Conservation (phyloP, 1,140 invertebrate genomes). For the Cotesia glomerata region DNA sequence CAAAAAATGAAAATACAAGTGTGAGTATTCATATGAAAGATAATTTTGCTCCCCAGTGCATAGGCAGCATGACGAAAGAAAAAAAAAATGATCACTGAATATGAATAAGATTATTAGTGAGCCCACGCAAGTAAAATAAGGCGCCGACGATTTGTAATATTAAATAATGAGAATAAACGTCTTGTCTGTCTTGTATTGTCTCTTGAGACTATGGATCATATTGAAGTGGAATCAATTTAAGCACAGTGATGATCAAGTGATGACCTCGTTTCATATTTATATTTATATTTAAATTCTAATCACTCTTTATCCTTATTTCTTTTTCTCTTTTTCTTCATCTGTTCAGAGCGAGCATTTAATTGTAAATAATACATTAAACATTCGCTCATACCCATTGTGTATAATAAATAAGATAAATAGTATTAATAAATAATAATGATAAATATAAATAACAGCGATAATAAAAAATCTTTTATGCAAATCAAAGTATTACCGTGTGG, state of each 20-base stretch:
- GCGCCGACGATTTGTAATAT: neutral
- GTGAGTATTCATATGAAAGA: too few relatives aligned
- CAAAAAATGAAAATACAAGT: too few relatives aligned
- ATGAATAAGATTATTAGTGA: too few relatives aligned
- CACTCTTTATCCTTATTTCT: neutral
- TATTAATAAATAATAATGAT: constrained; percentile 1
- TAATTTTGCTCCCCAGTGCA: too few relatives aligned
- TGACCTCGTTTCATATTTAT: neutral
- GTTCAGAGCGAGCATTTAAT: neutral
- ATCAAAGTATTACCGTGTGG: neutral
- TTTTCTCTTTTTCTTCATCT: neutral
- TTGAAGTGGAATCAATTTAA: constrained; percentile 11
- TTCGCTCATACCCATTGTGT: too few relatives aligned
- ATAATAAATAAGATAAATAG: neutral
- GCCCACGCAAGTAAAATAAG: constrained; percentile 17
- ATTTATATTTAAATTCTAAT: neutral
- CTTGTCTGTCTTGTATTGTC: neutral
- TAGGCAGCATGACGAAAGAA: too few relatives aligned
- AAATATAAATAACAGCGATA: neutral
- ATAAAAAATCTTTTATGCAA: neutral
- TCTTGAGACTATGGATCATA: neutral
- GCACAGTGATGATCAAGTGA: neutral
- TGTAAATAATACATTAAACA: neutral
- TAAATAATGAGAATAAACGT: neutral
- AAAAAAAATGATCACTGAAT: too few relatives aligned